Evolutionary conservation across 92 coral and sea anemone genomes (phyloP), one percentile per base, ranked within the genome.

Genomic region (Actinostola sp.): DNA sequence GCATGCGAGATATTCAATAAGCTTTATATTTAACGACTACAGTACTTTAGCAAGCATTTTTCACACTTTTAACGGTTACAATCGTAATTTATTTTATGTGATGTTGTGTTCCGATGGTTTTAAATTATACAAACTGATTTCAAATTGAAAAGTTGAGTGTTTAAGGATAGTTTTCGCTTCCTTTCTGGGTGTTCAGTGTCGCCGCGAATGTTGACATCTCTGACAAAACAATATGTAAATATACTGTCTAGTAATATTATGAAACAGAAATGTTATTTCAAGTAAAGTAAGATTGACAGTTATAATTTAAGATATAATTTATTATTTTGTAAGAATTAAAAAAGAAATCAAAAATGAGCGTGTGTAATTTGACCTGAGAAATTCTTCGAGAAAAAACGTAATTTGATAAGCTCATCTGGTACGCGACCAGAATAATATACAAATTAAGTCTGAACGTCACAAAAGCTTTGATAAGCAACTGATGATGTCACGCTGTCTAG

Each of bases 401-500:
- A 4, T 13, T 57, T 24, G 39, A 3, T 21, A 54, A 7, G 5
- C 8, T 21, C n/a, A 49, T 49, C 24, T 3, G 38, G 63, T 57
- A 57, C 63, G 63, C 63, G 63, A 57, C 63, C 27, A 27, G 63
- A 27, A 57, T 57, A 1, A 1, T 57, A n/a, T 7, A 53, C 25
- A 13, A 57, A 30, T 57, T 17, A 27, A n/a, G 63, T 57, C 39
- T 19, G 42, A n/a, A 36, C 30, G 59, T 19, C 59, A 52, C 59
- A 36, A 36, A 36, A 36, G 42, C 11, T 36, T 4, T 4, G 11
- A 4, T 36, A 4, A 4, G 59, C 5, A 26, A 19, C 30, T 19
- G n/a, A 57, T 57, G 63, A 57, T 57, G 63, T 57, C 63, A 57
- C 60, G 60, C 31, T 3, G 12, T n/a, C n/a, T n/a, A n/a, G n/a